Base-by-base conservation (phyloP, 2,888 invertebrate genomes). In the Andricus curvator region DNA sequence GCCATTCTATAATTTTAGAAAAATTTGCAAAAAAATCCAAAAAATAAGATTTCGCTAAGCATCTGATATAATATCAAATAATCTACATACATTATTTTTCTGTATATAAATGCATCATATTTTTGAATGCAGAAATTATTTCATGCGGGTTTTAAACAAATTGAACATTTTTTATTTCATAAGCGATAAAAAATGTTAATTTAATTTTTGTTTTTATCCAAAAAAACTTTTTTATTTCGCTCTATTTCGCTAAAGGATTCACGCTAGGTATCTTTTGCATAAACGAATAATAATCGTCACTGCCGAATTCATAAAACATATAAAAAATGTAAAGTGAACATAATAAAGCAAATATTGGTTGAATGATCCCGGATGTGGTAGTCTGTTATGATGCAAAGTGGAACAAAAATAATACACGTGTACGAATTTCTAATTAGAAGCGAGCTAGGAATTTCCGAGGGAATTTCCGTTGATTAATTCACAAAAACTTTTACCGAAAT, bases 221-320 rank as follows among this genome's bases (percentile, higher is more conserved):
- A 8, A n/a, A n/a, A n/a, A 51, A 6, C 8, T 91, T 76, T 62
- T n/a, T 62, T 11, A 8, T n/a, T 11, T 62, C 11, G 3, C 25
- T 11, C 5, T 25, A 11, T 13, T 25, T 62, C 25, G 2, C 13
- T 13, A 4, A 62, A 62, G 62, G 13, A 62, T 60, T 9, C 22
- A 22, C 22, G 22, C n/a, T 11, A 22, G 22, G 1, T 60, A 22
- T 60, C 13, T 60, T 60, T 60, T 60, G n/a, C 22, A 60, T 60
- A 11, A 60, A 60, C 22, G 2, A 22, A 60, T 22, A n/a, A 22
- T 13, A 41, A 13, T 60, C 60, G 8, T n/a, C 60, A 11, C 3
- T 60, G 11, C n/a, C 11, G 22, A 25, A 25, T 62, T 62, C 13
- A 37, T 37, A 4, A 62, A 6, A 62, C 13, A n/a, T 56, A 20